These are phyloP conservation scores for Amphimallon solstitiale DNA, from an alignment of 2,888 invertebrate species.

Conservation along the genomic window DNA sequence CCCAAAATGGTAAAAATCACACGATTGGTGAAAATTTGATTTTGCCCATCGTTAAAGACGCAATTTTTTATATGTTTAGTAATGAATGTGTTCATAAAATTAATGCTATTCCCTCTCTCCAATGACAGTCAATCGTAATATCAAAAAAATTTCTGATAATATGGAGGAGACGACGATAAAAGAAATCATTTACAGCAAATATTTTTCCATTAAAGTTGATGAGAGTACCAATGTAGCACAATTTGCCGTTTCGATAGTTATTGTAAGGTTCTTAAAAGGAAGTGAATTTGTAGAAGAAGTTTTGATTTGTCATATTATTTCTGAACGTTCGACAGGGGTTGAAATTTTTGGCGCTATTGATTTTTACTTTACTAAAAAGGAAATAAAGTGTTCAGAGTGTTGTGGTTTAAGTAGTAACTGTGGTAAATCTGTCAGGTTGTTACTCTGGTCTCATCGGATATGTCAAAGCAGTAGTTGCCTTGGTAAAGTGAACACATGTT, in stretches of 20 bases:
- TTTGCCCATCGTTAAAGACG: slow-evolving; percentile 39
- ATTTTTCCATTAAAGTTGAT: slow-evolving; percentile 31
- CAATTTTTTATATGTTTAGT: slow-evolving; percentile 37
- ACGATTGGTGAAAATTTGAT: slow-evolving; percentile 43
- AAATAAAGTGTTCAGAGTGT: slow-evolving; percentile 32
- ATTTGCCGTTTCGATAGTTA: slow-evolving; percentile 25
- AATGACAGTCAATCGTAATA: no score
- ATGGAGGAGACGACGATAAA: slow-evolving; percentile 36
- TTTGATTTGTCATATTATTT: slow-evolving; percentile 32
- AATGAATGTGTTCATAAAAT: slow-evolving; percentile 39
- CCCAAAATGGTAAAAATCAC: slow-evolving; percentile 40
- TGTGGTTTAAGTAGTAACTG: slow-evolving; percentile 38
- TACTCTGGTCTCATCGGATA: slow-evolving; percentile 31
- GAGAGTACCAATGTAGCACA: slow-evolving; percentile 30
- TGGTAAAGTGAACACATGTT: slow-evolving; percentile 41
- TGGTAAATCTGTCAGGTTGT: slow-evolving; percentile 35
- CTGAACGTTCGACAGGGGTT: slow-evolving; percentile 28
- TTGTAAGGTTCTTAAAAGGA: slow-evolving; percentile 30
- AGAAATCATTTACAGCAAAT: slow-evolving; percentile 35
- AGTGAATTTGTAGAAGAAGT: slow-evolving; percentile 18
- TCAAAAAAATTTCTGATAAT: slow-evolving; percentile 39
- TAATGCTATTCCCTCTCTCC: slow-evolving; percentile 7
- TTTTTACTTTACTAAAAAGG: slow-evolving; percentile 29
- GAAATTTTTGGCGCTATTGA: slow-evolving; percentile 32
- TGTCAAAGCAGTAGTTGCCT: slow-evolving; percentile 29